Percentiles rank a stretch among this genome's conserved stretches.
Evolutionary conservation across 2,888 invertebrate species (phyloP).

Genomic region (Hirtodrosophila histrioides): DNA sequence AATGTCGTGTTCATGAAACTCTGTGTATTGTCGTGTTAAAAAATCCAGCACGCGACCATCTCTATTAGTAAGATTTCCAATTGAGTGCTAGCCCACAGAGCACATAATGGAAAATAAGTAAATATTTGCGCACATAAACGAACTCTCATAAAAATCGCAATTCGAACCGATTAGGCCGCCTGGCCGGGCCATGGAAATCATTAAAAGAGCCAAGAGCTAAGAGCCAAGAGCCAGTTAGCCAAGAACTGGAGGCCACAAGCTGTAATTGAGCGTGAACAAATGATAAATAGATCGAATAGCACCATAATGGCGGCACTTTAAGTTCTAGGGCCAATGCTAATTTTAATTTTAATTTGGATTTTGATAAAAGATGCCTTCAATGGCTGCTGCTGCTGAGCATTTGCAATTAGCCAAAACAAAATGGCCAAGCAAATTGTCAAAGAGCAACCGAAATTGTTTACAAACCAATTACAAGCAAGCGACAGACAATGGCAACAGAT

Average conservation of each 20-base stretch:
- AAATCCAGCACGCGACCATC: no score
- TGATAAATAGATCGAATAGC: conserved; percentile 44
- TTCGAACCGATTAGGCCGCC: no score
- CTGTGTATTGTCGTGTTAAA: no score
- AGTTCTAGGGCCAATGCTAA: conserved; percentile 13
- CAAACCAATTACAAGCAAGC: conserved; percentile 72
- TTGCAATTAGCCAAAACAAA: conserved; percentile 66
- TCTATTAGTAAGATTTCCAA: no score
- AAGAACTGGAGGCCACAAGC: conserved; percentile 12
- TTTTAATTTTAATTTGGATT: conserved; percentile 31
- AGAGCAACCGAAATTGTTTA: conserved; percentile 73
- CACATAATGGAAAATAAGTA: no score
- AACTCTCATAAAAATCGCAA: no score
- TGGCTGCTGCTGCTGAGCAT: conserved; percentile 32
- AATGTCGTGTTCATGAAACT: no score
- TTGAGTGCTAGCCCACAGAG: no score
- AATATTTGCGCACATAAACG: no score
- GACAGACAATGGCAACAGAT: conserved; percentile 70
- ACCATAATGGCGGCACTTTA: conserved; percentile 26
- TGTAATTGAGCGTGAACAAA: conserved; percentile 61
- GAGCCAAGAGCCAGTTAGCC: conserved; percentile 9
- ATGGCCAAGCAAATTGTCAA: conserved; percentile 71
- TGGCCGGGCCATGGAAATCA: conserved; percentile 12
- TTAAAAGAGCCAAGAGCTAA: conserved; percentile 1
- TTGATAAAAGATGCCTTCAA: conserved; percentile 47